These are phyloP conservation scores for Yponomeuta cagnagella DNA, from an alignment of 2,888 invertebrate genomes.

Conservation along the genomic window DNA sequence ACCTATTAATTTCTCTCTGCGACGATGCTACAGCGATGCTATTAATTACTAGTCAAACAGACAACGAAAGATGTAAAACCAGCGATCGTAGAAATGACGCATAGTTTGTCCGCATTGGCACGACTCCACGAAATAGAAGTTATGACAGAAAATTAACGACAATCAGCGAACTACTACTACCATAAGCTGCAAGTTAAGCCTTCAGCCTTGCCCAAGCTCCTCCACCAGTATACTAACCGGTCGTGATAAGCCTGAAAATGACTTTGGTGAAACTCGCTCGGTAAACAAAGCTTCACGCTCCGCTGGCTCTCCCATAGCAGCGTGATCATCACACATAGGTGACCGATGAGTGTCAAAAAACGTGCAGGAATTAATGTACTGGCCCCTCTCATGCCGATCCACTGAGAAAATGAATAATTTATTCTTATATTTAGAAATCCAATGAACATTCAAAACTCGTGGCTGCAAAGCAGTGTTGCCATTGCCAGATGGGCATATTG, in stretches of 20 bases:
- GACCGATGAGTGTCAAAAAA: conserved; percentile 81
- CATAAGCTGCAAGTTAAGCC: background rate
- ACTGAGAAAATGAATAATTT: conserved; percentile 14
- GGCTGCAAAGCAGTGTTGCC: background rate
- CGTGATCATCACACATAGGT: conserved; percentile 79
- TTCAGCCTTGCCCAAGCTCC: background rate
- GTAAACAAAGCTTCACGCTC: conserved; percentile 73
- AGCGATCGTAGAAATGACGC: background rate
- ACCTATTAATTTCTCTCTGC: too few species aligned
- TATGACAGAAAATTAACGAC: background rate
- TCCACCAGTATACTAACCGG: conserved; percentile 55
- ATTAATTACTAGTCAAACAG: background rate
- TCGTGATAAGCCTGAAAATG: conserved; percentile 75
- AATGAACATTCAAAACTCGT: background rate
- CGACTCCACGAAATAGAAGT: background rate
- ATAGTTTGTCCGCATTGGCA: background rate
- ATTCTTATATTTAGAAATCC: background rate
- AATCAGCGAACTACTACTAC: background rate
- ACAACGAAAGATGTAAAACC: background rate
- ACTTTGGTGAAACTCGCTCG: conserved; percentile 59
- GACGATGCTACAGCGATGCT: background rate
- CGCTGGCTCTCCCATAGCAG: conserved; percentile 80
- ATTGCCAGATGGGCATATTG: too few species aligned
- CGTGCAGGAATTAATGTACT: conserved; percentile 78
- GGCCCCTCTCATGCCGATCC: conserved; percentile 59